These are phyloP conservation scores for Neoarius graeffei DNA, from an alignment of 2,113 vertebrate species.

Conservation along the genomic window DNA sequence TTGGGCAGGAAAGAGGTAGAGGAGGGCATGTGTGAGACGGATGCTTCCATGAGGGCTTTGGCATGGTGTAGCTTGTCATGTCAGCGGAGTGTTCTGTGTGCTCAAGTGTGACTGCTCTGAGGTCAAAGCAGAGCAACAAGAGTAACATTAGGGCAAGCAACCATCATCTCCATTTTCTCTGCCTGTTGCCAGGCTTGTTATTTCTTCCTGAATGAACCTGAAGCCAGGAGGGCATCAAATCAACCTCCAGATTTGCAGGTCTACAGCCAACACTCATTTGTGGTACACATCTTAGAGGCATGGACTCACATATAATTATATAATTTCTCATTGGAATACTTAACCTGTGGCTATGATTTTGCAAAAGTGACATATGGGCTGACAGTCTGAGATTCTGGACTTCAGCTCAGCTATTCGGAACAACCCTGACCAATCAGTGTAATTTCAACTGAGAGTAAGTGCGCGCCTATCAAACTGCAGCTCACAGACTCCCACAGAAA, in stretches of 20 bases:
- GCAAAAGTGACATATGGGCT: neutral
- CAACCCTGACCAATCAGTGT: slow-evolving; percentile 45
- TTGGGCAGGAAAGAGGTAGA: too few relatives aligned
- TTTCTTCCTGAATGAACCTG: neutral
- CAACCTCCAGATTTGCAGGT: neutral
- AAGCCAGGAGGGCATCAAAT: neutral
- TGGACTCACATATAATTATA: neutral
- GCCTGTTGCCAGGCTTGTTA: neutral
- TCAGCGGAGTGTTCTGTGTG: neutral
- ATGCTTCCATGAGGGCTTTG: neutral
- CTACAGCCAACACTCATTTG: neutral
- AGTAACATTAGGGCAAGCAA: neutral
- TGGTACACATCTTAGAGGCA: neutral
- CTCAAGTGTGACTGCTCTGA: neutral
- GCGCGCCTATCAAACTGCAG: slow-evolving; percentile 42
- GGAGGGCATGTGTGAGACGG: neutral
- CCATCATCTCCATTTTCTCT: neutral
- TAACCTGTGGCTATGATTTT: neutral
- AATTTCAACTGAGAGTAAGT: slow-evolving; percentile 37
- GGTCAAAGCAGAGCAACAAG: neutral
- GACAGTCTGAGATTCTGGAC: neutral
- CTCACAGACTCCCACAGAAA: slow-evolving; percentile 50
- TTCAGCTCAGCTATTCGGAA: slow-evolving; percentile 8
- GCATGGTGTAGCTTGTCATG: neutral
- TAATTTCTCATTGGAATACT: neutral